phyloP scores from a whole-genome alignment of 2,113 vertebrate species.

The Catharus fuscescens region DNA sequence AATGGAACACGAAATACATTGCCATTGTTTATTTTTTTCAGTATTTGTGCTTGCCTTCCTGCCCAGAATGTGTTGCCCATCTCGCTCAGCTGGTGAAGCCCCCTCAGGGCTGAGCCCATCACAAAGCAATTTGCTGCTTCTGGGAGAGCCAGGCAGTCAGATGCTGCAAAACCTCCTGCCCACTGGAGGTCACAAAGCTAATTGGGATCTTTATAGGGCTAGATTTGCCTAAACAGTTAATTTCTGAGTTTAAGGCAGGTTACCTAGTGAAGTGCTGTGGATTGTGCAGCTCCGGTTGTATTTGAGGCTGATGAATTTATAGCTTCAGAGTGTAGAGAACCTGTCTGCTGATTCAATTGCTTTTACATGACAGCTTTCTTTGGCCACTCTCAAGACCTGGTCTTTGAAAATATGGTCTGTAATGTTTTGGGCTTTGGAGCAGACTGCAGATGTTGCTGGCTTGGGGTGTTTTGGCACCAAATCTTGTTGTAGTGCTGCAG shows the following conservation, averaged over 20 bases:
- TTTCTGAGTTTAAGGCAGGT: neutral
- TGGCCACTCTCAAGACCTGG: fast-evolving
- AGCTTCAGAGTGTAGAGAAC: neutral
- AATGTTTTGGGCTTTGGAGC: neutral
- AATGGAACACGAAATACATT: neutral
- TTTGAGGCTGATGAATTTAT: neutral
- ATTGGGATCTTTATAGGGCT: neutral
- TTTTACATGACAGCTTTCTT: neutral
- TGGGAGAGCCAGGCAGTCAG: neutral
- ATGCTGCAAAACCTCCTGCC: neutral
- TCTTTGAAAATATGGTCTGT: neutral
- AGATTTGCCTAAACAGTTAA: neutral
- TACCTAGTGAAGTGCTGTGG: neutral
- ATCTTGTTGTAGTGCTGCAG: neutral
- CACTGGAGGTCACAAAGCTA: neutral
- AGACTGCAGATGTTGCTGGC: neutral
- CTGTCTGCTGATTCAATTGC: neutral
- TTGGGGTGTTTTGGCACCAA: neutral
- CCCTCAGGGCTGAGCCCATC: neutral
- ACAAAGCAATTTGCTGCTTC: neutral
- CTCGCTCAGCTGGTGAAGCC: neutral
- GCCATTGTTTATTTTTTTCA: neutral
- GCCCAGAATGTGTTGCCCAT: neutral
- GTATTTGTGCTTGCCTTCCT: neutral
- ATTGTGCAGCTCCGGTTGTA: neutral